Percentiles rank a stretch among this genome's conserved stretches.
phyloP scores from a whole-genome alignment of 1,140 invertebrate genomes.

The Ectropis grisescens region DNA sequence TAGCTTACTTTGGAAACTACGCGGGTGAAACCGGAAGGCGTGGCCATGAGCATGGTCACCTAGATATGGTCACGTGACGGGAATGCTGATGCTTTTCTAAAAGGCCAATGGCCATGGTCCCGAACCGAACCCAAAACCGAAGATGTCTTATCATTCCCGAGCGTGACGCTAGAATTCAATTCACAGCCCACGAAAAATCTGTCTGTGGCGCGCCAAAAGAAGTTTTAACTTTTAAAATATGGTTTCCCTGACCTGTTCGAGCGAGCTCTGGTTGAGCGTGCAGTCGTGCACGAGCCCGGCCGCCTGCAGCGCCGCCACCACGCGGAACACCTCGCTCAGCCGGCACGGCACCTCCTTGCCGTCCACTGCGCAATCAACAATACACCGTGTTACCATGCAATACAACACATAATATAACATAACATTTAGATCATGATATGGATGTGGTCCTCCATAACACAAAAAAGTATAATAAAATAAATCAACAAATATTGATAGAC shows the following conservation, averaged over 20 bases:
- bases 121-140: no score
- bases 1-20: no score
- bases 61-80: no score
- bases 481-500: not conserved
- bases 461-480: not conserved
- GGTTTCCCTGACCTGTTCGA: constrained; percentile 84
- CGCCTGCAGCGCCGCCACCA: constrained; percentile 72
- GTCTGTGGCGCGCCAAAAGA: no score
- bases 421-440: not conserved
- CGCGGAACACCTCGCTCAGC: constrained; percentile 75
- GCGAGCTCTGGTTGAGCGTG: constrained; percentile 81
- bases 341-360: constrained; percentile 46
- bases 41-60: no score
- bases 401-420: not conserved
- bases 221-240: no score
- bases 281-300: constrained; percentile 78
- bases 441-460: not conserved
- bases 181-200: no score
- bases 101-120: no score
- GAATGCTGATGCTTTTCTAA: no score
- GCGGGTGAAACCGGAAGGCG: no score
- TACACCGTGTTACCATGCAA: not conserved
- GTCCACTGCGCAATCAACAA: constrained; percentile 28
- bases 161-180: no score
- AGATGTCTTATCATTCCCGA: no score